Evolutionary conservation across 1,140 invertebrate genomes (phyloP), one percentile per base, ranked within the genome.

Genomic region (Drosophila grimshawi): DNA sequence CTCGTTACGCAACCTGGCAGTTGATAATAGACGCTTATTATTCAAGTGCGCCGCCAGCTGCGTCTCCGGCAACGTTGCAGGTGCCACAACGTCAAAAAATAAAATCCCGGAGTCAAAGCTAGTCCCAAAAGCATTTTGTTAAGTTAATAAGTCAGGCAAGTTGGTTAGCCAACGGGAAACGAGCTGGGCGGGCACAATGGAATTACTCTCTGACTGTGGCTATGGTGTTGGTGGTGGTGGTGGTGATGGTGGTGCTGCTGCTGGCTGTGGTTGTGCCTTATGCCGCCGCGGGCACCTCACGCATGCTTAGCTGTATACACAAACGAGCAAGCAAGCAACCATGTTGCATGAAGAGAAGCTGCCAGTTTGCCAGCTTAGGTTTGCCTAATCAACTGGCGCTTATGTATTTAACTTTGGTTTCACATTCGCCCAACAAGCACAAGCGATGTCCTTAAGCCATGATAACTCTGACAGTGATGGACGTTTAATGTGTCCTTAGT

Each of bases 331-430:
- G 19, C 5, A 60, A 33, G 10, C 57, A 60, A 43, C 6, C 43
- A 45, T 33, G 57, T 60, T 46, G 30, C 57, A 43, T 27, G 29
- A 10, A 37, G 27, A n/a, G 55, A 63, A 43, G 41, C 41, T 33
- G 69, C 30, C 29, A 41, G 11, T 33, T 66, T 62, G 37, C 45
- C 10, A 11, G 19, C 35, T 68, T 48, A 56, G 55, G 62, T 65
- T 37, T 35, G 75, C 82, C 81, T 81, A 86, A 86, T 86, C 82
- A 86, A 86, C 82, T 86, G 82, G 35, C 82, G 82, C 82, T 81
- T 86, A 86, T 86, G 86, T 79, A 79, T 86, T 86, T 86, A 86
- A 79, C 82, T 86, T 86, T 86, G 78, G 82, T 86, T 77, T 85
- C 81, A 81, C 75, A 85, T 85, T 86, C 59, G 61, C 72, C 76